Base-by-base conservation (phyloP, 2,113 vertebrate species). In the Anhinga rufa region DNA sequence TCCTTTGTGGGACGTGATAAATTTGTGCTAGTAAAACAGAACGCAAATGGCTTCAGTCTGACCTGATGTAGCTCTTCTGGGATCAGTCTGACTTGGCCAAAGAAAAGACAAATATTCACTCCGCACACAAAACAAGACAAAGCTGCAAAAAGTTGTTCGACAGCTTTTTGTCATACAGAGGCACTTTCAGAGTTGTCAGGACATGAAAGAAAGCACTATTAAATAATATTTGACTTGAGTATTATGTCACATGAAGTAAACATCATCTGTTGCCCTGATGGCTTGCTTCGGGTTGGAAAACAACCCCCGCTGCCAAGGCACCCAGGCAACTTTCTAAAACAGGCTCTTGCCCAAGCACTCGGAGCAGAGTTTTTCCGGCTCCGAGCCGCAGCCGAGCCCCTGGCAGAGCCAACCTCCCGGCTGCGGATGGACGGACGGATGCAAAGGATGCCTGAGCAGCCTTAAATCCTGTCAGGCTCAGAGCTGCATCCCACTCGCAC, bases 231-330 rank as follows among this genome's bases (percentile, higher is more conserved):
- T 97, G 93, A 97, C 95, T 97, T 94, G 82, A 97, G 84, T 88
- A 93, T 96, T 97, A 95, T 97, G 97, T 98, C 97, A 98, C 96
- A 96, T 96, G 97, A 95, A 98, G 95, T 98, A 98, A 98, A 97
- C 96, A 98, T 97, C 98, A 98, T 98, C 97, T 98, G 97, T 90
- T 91, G 92, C 85, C 96, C 98, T 97, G 97, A 98, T 98, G 97
- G 96, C 81, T 98, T 89, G 51, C 91, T 96, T 60, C 0, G 75
- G 78, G 78, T 86, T 97, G 94, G 89, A 97, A 97, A 95, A 91
- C 94, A 96, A 92, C 75, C 10, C 14, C 65, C 17, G 24, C 92
- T 95, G 95, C 94, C 95, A 96, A 96, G 60, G 94, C 94, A 97
- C 88, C 92, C 96, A 95, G 86, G 94, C 70, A 92, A 86, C 86